A percentile compares a stretch with the other conserved stretches of the same genome.
Conservation (phyloP, 2,113 vertebrate genomes). For the Poeciliopsis prolifica region DNA sequence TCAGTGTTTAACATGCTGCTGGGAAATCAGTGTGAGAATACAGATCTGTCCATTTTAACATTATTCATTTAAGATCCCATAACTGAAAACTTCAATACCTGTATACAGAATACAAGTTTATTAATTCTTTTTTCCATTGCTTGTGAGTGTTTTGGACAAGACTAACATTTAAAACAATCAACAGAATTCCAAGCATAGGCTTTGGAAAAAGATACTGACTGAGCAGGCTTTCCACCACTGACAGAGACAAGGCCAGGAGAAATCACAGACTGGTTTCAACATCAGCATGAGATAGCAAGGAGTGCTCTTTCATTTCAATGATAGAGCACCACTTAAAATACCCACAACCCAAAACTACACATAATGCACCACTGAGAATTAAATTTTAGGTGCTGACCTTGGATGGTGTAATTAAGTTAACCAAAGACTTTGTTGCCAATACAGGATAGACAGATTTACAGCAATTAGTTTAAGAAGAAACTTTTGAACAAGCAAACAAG, state of each 20-base stretch:
- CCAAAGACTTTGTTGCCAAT: conserved; percentile 1
- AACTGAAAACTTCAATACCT: too few relatives aligned
- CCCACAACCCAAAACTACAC: conserved; percentile 58
- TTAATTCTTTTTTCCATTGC: too few relatives aligned
- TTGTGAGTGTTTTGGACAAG: too few relatives aligned
- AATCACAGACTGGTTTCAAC: conserved; percentile 69
- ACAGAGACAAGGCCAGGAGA: conserved; percentile 65
- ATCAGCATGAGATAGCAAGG: conserved; percentile 67
- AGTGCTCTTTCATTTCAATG: conserved; percentile 72
- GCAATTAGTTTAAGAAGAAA: conserved; percentile 19
- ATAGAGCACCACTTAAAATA: conserved; percentile 54
- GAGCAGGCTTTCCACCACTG: conserved; percentile 43
- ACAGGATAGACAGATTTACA: conserved; percentile 2
- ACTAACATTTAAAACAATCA: conserved; percentile 2
- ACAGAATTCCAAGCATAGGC: conserved; percentile 42
- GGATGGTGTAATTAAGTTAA: conserved; percentile 50
- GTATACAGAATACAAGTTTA: too few relatives aligned
- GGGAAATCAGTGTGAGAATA: too few relatives aligned
- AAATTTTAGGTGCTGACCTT: conserved; percentile 56
- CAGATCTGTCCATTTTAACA: too few relatives aligned
- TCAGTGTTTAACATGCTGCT: too few relatives aligned
- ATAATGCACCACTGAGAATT: conserved; percentile 49
- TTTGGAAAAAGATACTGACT: conserved; percentile 46
- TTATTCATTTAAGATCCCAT: too few relatives aligned
- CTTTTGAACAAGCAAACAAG: not conserved